phyloP scores from a whole-genome alignment of 2,797 vertebrate species.

The Enteromius fasciolatus region DNA sequence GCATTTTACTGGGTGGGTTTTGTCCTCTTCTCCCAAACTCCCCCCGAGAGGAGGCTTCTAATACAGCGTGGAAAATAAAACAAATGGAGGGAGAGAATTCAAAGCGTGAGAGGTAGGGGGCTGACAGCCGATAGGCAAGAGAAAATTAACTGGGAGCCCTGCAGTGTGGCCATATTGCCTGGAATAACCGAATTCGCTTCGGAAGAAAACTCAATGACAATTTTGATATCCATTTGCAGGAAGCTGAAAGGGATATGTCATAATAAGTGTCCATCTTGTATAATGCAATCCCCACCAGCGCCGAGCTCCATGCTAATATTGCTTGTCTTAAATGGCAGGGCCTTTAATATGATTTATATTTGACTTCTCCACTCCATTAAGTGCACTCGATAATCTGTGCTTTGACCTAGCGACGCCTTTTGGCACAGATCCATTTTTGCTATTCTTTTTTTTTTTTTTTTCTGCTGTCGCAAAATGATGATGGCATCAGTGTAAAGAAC shows the following conservation, averaged over 20 bases:
- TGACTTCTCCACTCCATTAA: constrained; percentile 74
- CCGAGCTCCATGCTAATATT: constrained; percentile 67
- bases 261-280: constrained; percentile 66
- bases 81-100: constrained; percentile 85
- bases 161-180: constrained; percentile 80
- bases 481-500: constrained; percentile 53
- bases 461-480: constrained; percentile 42
- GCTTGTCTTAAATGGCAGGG: constrained; percentile 67
- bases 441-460: neutral
- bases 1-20: constrained; percentile 84
- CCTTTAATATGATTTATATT: constrained; percentile 79
- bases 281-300: constrained; percentile 70
- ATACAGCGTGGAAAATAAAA: constrained; percentile 86
- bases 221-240: constrained; percentile 73
- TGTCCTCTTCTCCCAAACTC: constrained; percentile 80
- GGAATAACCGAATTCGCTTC: constrained; percentile 75
- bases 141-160: constrained; percentile 76
- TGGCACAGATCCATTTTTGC: constrained; percentile 50
- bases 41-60: constrained; percentile 81
- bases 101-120: constrained; percentile 65
- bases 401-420: constrained; percentile 66
- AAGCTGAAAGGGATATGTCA: constrained; percentile 72
- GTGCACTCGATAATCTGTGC: constrained; percentile 73
- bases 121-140: constrained; percentile 66
- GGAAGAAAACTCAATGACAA: constrained; percentile 76